A percentile compares a stretch with the other conserved stretches of the same genome.
These are phyloP conservation scores for Nycticryphes semicollaris DNA, from an alignment of 2,113 vertebrate species.

Conservation along the genomic window DNA sequence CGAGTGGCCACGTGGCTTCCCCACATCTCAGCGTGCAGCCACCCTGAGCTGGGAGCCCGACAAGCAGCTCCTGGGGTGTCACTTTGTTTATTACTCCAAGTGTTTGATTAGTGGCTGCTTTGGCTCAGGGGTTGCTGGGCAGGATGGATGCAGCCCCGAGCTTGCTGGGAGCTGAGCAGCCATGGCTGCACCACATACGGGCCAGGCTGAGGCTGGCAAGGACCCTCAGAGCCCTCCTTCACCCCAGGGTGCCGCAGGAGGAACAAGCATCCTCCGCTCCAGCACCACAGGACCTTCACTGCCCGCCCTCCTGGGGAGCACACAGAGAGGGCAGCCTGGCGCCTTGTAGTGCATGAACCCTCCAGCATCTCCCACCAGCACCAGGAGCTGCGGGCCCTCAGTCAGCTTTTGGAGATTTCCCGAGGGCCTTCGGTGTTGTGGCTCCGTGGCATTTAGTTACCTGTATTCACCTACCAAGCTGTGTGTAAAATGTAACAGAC, in stretches of 20 bases:
- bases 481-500: not conserved
- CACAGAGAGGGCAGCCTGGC: not conserved
- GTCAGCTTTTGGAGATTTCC: not conserved
- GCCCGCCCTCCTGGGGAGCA: rapidly evolving
- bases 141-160: not conserved
- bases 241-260: not conserved
- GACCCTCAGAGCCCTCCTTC: not conserved
- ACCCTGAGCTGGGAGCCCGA: not conserved
- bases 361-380: not conserved
- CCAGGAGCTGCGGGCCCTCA: rapidly evolving
- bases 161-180: not conserved
- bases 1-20: rapidly evolving
- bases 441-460: too few relatives aligned
- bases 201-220: not conserved
- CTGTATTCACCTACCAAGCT: not conserved
- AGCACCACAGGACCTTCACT: rapidly evolving
- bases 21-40: not conserved
- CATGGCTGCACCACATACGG: rapidly evolving
- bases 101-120: not conserved
- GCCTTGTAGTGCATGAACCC: too few relatives aligned
- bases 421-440: not conserved
- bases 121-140: not conserved
- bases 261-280: not conserved
- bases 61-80: not conserved
- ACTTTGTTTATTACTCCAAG: not conserved